Evolutionary conservation across 2,113 vertebrate species (phyloP).

Genomic region (Phylloscopus trochilus): DNA sequence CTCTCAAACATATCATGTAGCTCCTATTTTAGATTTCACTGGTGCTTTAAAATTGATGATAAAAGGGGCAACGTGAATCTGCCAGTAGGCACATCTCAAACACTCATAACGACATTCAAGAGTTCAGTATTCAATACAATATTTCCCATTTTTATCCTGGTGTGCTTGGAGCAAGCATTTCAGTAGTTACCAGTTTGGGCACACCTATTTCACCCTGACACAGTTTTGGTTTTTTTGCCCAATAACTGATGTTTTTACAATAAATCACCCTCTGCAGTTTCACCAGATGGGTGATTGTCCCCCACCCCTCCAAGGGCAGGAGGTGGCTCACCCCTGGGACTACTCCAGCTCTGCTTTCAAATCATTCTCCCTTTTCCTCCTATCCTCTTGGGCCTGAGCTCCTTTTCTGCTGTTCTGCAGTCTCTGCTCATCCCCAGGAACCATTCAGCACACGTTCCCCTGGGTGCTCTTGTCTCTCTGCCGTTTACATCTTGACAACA

Average conservation of each 20-base stretch:
- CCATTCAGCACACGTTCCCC: neutral
- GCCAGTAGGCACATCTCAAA: neutral
- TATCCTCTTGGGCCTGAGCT: neutral
- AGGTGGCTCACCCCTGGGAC: neutral
- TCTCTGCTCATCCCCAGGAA: neutral
- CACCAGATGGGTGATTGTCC: neutral
- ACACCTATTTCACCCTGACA: neutral
- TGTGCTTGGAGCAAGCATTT: neutral
- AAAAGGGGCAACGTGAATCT: neutral
- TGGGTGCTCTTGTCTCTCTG: neutral
- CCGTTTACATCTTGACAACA: neutral
- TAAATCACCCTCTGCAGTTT: neutral
- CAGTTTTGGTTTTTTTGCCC: neutral
- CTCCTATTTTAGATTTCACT: neutral
- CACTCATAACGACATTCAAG: neutral
- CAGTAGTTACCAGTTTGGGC: neutral
- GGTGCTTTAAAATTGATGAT: neutral
- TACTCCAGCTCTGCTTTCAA: neutral
- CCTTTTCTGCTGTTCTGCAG: neutral
- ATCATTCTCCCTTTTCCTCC: neutral
- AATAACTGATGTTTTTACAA: neutral
- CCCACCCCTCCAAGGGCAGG: neutral
- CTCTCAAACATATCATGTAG: neutral
- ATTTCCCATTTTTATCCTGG: neutral
- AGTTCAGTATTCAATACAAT: neutral